A percentile compares a stretch with the other conserved stretches of the same genome.
phyloP scores from a whole-genome alignment of 2,888 invertebrate genomes.

The Bhutanitis thaidina region DNA sequence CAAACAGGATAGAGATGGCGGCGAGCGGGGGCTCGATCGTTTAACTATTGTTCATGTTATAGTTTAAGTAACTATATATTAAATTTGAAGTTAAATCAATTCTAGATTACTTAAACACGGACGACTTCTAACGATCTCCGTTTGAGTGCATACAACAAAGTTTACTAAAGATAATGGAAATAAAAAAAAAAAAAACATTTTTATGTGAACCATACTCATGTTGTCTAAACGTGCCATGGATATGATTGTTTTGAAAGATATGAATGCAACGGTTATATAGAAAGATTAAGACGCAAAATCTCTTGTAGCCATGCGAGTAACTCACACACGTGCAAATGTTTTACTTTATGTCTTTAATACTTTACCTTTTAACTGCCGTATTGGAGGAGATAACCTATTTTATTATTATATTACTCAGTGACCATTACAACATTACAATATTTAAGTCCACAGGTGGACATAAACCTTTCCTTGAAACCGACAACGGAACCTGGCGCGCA shows the following conservation, averaged over 20 bases:
- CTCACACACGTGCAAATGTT: slow-evolving; percentile 10
- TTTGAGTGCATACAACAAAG: no score
- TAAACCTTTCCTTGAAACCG: no score
- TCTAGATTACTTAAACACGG: no score
- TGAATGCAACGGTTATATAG: not conserved
- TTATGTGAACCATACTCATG: not conserved
- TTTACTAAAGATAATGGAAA: no score
- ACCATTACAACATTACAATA: no score
- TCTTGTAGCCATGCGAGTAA: slow-evolving; percentile 14
- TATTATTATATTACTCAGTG: not conserved
- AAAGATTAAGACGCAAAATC: not conserved
- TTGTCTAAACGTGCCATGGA: not conserved
- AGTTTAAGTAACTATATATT: no score
- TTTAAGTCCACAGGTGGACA: no score
- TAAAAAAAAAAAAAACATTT: not conserved
- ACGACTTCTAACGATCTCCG: no score
- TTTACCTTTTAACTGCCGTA: slow-evolving; percentile 24
- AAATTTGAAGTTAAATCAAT: no score
- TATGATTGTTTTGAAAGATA: not conserved
- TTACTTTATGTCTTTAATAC: slow-evolving; percentile 12
- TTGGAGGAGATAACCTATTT: not conserved
- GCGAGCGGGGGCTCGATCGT: no score
- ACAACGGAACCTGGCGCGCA: no score
- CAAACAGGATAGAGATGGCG: slow-evolving; percentile 26
- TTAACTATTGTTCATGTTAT: no score